phyloP scores from a whole-genome alignment of 2,113 vertebrate genomes.

The Pangasianodon hypophthalmus region DNA sequence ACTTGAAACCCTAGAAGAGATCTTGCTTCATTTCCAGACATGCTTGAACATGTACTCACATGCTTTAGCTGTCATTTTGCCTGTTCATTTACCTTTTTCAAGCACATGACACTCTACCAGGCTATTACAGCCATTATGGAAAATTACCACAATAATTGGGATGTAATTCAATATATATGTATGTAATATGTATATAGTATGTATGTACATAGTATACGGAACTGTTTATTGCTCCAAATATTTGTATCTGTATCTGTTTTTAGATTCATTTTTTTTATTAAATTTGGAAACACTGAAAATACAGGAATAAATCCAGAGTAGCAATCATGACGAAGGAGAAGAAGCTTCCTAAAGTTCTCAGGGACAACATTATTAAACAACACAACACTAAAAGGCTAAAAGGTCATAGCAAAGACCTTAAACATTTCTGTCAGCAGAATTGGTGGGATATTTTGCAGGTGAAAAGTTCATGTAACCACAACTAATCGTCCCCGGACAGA shows the following conservation, averaged over 20 bases:
- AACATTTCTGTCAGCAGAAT: background rate
- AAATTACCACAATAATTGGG: background rate
- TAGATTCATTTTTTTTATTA: background rate
- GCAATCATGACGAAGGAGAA: background rate
- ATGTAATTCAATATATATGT: no score
- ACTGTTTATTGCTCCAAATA: no score
- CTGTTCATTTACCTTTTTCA: slow-evolving; percentile 4
- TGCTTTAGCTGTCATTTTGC: background rate
- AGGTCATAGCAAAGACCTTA: background rate
- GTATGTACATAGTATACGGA: no score
- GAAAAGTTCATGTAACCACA: background rate
- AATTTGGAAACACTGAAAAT: background rate
- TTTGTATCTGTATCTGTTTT: background rate
- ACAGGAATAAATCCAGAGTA: background rate
- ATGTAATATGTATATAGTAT: no score
- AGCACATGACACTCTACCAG: background rate
- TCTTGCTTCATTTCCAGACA: background rate
- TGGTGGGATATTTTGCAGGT: background rate
- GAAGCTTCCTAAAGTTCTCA: background rate
- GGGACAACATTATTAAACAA: background rate
- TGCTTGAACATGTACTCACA: background rate
- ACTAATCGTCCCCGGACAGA: background rate
- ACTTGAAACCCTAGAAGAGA: slow-evolving; percentile 11
- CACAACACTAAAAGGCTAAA: background rate
- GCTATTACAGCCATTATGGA: background rate